Base-by-base conservation (phyloP, 2,113 vertebrate species). In the Eolophus roseicapilla region DNA sequence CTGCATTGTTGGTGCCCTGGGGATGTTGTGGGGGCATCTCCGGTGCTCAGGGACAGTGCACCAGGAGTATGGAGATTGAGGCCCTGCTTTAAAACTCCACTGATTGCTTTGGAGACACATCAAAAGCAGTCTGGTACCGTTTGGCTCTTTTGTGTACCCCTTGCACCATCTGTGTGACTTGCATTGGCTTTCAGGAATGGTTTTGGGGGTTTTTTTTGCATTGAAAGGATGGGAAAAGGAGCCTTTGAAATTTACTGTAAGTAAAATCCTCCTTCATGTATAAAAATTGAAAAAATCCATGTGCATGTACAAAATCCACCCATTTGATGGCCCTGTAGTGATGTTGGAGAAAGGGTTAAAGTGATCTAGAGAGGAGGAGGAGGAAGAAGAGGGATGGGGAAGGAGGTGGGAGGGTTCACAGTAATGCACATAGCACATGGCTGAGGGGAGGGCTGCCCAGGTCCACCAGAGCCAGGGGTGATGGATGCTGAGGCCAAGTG, bases 341-440 rank as follows among this genome's bases (percentile, higher is more conserved):
- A 44, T 35, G 8, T 21, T 60, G 44, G 28, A 76, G 44, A 59
- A 93, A 85, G 39, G 12, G 6, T 55, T 82, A 55, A 75, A 68
- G 70, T 3, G 8, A 60, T 62, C 41, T 10, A 55, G 49, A 41
- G 33, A 46, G 19, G n/a, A 67, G 5, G 13, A 75, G 19, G 59
- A 83, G 27, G 39, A 81, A 17, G 53, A 55, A 13, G 21, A 69
- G 10, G 19, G 8, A 20, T 82, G 70, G 33, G 93, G 39, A 29
- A 68, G 52, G 41, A 81, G 31, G 23, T 47, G 9, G 11, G 43
- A 62, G 5, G 6, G 11, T 14, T 85, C 52, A 47, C 13, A 75
- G 29, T 4, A 68, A 23, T 28, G 28, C 33, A 10, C 1, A 2
- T 28, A 60, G 35, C 9, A 23, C 17, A 21, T 0, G 2, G 37